Conservation (phyloP, 2,797 vertebrate species). For the Danio kyathit region DNA sequence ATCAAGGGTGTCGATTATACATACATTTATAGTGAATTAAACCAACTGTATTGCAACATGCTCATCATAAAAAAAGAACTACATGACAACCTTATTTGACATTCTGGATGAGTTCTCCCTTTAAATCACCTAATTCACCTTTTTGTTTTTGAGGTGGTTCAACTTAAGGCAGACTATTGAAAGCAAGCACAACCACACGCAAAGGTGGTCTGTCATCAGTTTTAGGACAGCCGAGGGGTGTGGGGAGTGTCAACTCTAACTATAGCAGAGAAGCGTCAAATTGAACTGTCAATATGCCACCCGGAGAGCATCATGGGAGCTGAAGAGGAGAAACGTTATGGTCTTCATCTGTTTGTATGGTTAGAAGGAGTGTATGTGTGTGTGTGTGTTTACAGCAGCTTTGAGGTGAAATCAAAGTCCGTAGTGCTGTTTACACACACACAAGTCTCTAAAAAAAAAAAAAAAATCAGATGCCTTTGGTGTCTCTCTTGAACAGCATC, state of each 20-base stretch:
- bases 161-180: background rate
- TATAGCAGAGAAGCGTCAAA: slow-evolving; percentile 34
- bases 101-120: too few species aligned
- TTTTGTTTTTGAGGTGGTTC: background rate
- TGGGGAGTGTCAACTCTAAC: slow-evolving; percentile 12
- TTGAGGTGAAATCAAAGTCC: slow-evolving; percentile 49
- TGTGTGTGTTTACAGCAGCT: slow-evolving; percentile 39
- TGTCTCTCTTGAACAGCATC: slow-evolving; percentile 35
- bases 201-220: slow-evolving; percentile 34
- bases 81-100: too few species aligned
- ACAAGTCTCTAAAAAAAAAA: slow-evolving; percentile 3
- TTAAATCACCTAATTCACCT: background rate
- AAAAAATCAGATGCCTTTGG: slow-evolving; percentile 32
- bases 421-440: slow-evolving; percentile 38
- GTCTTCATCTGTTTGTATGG: slow-evolving; percentile 9
- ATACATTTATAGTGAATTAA: background rate
- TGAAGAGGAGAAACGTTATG: slow-evolving; percentile 16
- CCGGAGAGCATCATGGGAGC: slow-evolving; percentile 18
- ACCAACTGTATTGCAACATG: background rate
- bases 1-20: background rate
- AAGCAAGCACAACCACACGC: background rate
- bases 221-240: slow-evolving; percentile 15
- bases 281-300: slow-evolving; percentile 39
- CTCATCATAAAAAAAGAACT: too few species aligned
- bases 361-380: slow-evolving; percentile 2